Conservation (phyloP, 2,797 vertebrate species). For the Otolemur crassicaudatus region DNA sequence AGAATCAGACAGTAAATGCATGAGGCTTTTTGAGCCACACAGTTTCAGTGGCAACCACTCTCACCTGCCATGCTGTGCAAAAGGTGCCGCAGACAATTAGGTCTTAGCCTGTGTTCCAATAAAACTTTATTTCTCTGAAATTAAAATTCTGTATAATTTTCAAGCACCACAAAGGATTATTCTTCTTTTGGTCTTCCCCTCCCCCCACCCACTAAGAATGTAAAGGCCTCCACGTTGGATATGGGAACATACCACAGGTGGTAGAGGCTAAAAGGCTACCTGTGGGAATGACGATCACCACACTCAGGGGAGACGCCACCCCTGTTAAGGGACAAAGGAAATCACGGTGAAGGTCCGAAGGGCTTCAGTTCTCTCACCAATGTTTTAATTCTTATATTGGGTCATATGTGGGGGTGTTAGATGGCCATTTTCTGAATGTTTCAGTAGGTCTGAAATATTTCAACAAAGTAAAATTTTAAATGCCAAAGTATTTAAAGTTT, state of each 20-base stretch:
- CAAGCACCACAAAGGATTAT: neutral
- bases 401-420: neutral
- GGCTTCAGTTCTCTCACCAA: neutral
- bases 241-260: neutral
- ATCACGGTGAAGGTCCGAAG: too few relatives aligned
- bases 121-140: neutral
- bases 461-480: neutral
- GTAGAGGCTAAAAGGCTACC: neutral
- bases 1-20: neutral
- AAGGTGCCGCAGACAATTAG: neutral
- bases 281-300: neutral
- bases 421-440: neutral
- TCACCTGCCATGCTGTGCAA: neutral
- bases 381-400: neutral
- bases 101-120: neutral
- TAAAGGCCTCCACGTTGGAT: neutral
- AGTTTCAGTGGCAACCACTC: neutral
- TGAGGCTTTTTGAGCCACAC: neutral
- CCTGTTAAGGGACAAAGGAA: neutral
- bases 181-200: neutral
- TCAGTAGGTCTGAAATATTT: neutral
- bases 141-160: neutral
- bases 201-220: neutral
- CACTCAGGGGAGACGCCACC: neutral
- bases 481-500: neutral